phyloP scores from a whole-genome alignment of 2,113 vertebrate genomes.

The Apistogramma diplotaenia region DNA sequence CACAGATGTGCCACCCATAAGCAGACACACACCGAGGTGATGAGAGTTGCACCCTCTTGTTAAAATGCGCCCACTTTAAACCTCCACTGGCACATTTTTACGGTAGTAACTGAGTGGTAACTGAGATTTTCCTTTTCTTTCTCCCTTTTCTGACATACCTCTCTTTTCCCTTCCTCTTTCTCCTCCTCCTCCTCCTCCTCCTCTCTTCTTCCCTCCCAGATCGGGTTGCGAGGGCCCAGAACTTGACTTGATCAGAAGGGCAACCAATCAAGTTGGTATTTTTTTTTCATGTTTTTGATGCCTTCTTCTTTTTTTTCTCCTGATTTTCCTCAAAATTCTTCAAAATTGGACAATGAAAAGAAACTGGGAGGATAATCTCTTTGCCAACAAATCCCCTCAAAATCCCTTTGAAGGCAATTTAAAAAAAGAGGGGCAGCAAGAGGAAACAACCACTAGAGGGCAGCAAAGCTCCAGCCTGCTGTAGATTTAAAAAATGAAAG shows the following conservation, averaged over 20 bases:
- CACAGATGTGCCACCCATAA: background rate
- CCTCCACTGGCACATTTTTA: slow-evolving; percentile 24
- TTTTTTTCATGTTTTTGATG: slow-evolving; percentile 29
- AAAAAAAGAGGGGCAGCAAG: background rate
- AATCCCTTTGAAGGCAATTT: background rate
- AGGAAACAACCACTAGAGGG: slow-evolving; percentile 36
- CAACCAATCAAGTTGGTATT: slow-evolving; percentile 72
- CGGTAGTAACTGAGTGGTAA: slow-evolving; percentile 55
- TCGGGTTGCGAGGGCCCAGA: slow-evolving; percentile 75
- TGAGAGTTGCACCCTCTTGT: slow-evolving; percentile 26
- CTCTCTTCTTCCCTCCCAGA: slow-evolving; percentile 71
- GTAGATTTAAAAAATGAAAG: background rate
- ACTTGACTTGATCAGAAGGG: slow-evolving; percentile 76
- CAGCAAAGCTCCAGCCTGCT: background rate
- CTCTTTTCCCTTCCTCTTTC: slow-evolving; percentile 3
- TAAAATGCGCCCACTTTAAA: slow-evolving; percentile 5
- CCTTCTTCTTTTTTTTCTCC: slow-evolving; percentile 6
- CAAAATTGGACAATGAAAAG: background rate
- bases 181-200: background rate
- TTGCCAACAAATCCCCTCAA: background rate
- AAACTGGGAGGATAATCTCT: background rate
- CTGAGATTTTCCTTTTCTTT: slow-evolving; percentile 46
- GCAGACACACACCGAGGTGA: background rate
- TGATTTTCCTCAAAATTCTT: background rate
- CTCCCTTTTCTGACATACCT: slow-evolving; percentile 8